Evolutionary conservation across 2,113 vertebrate species (phyloP), one percentile per base, ranked within the genome.

Genomic region (Brachypodius melanocephalos): DNA sequence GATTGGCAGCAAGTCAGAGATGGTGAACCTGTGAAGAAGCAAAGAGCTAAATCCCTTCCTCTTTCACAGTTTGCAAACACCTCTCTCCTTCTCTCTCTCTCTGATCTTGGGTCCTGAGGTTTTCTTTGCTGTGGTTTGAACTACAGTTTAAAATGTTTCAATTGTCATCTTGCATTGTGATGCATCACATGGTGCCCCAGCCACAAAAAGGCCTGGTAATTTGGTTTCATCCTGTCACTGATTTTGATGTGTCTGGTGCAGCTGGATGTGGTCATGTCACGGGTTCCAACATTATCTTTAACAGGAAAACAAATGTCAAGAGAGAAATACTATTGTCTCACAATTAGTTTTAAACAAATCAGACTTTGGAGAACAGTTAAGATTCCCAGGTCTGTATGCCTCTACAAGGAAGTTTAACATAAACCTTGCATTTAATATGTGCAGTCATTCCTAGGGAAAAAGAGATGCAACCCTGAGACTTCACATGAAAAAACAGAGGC

Each of bases 91-190:
- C 79, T 95, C 83, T 89, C 67, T 88, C 18, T 88, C 88, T 96
- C 93, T 97, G 90, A 97, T 97, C 95, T 96, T 31, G 68, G 90
- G 88, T 97, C 88, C 94, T 96, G 95, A 96, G 95, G 96, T 96
- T 97, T 97, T 96, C 96, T 97, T 97, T 97, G 88, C 96, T 97
- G 96, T 97, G 96, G 96, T 97, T 97, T 96, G 86, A 97, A 88
- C 79, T 96, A 88, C 92, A 96, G 90, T 93, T 96, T 94, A 88
- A 96, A 95, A 96, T 81, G 95, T 96, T 97, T 97, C 95, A 97
- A 95, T 97, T 96, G 96, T 96, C 96, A 96, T 96, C 90, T 96
- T 96, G 93, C 88, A 96, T 97, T 96, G 96, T 97, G 95, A 95
- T 91, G 85, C 96, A 96, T 96, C 95, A 96, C 95, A 96, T 96